These are phyloP conservation scores for Scomberomorus guttatus DNA, from an alignment of 2,797 vertebrate genomes.

Conservation along the genomic window DNA sequence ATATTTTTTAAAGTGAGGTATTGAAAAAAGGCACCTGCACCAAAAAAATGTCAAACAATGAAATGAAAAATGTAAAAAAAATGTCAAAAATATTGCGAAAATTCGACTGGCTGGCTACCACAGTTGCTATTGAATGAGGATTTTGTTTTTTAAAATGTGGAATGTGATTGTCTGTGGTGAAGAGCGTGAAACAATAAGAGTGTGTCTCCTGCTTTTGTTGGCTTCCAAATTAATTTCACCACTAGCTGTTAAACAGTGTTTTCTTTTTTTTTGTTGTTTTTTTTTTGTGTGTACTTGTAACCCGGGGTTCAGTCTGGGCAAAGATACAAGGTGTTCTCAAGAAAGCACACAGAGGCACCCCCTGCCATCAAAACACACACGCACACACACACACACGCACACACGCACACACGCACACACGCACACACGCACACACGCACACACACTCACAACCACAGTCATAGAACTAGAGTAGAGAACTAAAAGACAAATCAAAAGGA, in stretches of 20 bases:
- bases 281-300: constrained; percentile 65
- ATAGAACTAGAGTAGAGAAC: constrained; percentile 51
- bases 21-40: neutral
- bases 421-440: constrained; percentile 48
- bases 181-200: constrained; percentile 78
- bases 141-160: constrained; percentile 36
- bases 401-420: constrained; percentile 55
- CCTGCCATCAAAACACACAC: constrained; percentile 66
- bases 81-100: neutral
- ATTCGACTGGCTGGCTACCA: neutral
- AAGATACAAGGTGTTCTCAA: constrained; percentile 77
- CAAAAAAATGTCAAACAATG: neutral
- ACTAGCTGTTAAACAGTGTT: constrained; percentile 83
- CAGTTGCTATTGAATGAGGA: constrained; percentile 18
- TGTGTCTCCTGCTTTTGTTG: constrained; percentile 81
- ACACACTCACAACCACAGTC: constrained; percentile 53
- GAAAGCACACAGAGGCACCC: constrained; percentile 69
- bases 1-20: neutral
- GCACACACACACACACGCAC: constrained; percentile 34
- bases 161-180: constrained; percentile 70
- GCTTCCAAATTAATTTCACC: constrained; percentile 85
- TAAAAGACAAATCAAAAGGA: constrained; percentile 74
- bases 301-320: constrained; percentile 80
- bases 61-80: neutral
- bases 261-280: constrained; percentile 65